Base-by-base conservation (phyloP, 2,888 invertebrate species). In the Alentia gelatinosa region DNA sequence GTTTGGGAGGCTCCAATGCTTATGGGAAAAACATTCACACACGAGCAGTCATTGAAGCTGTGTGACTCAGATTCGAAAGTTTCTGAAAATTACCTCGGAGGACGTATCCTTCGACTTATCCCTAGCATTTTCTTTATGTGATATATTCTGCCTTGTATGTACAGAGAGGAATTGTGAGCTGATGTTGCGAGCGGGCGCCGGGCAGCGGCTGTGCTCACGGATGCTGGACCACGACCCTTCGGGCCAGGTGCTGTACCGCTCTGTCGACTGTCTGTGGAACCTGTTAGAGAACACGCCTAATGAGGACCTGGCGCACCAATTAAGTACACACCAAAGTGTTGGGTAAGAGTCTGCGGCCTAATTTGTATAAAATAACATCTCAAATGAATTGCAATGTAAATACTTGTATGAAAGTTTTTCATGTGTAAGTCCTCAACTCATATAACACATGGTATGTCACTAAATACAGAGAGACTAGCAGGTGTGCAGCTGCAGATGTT, bases 241-340 rank as follows among this genome's bases (percentile, higher is more conserved):
- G 37, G 95, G 95, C 30, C 95, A 95, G 92, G 91, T 96, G 15
- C 90, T 96, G 92, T 96, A 96, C 92, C 92, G 95, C 33, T 95
- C 96, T 19, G 94, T 95, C 30, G 96, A 96, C 63, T 94, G 95
- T 33, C 91, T 96, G 26, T 96, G 96, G 96, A 96, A 96, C 90
- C 91, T 96, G 23, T 93, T 96, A 84, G 95, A 95, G 89, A 93
- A 94, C 91, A 95, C 95, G 23, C 94, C 94, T 91, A 92, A 92
- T 23, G 93, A 94, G 15, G 91, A 93, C n/a, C 91, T 95, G 0
- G 93, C 95, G 9, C 90, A 93, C 23, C 96, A 96, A 92, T 93
- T 96, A 0, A 95, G 94, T 91, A 95, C 95, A 90, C 90, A 95
- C 19, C 92, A 92, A 4, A 96, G 95, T 91, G 94, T 96, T 89